Evolutionary conservation across 2,888 invertebrate genomes (phyloP).

Genomic region (Hyalella azteca): DNA sequence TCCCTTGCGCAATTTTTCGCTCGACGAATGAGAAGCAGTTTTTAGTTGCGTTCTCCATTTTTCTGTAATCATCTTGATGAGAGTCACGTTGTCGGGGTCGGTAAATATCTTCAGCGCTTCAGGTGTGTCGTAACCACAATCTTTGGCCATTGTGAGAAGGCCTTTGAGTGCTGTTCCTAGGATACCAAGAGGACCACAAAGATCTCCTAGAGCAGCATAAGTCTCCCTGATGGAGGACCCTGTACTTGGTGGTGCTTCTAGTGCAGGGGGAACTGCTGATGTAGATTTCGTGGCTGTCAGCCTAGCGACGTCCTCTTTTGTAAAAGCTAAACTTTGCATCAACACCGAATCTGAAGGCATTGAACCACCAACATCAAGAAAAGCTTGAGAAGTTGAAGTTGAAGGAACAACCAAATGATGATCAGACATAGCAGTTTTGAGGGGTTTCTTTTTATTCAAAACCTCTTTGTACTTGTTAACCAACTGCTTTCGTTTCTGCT

Average conservation of each 20-base stretch:
- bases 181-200: slow-evolving; percentile 1
- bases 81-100: not conserved
- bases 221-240: not conserved
- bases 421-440: not conserved
- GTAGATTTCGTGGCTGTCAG: not conserved
- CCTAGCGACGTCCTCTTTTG: not conserved
- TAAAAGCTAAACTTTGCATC: slow-evolving; percentile 29
- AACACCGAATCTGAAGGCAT: slow-evolving; percentile 3
- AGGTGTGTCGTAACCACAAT: not conserved
- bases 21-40: not conserved
- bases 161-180: slow-evolving; percentile 22
- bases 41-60: slow-evolving; percentile 18
- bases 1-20: not conserved
- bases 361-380: not conserved
- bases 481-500: not conserved
- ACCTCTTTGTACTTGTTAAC: slow-evolving; percentile 24
- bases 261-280: not conserved
- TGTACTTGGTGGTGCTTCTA: not conserved
- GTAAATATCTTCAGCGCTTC: not conserved
- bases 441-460: not conserved
- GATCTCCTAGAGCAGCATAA: not conserved
- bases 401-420: not conserved
- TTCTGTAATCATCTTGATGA: slow-evolving; percentile 24
- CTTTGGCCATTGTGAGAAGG: not conserved
- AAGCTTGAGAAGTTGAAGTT: not conserved